Evolutionary conservation across 2,113 vertebrate genomes (phyloP).

Genomic region (Mellivora capensis): DNA sequence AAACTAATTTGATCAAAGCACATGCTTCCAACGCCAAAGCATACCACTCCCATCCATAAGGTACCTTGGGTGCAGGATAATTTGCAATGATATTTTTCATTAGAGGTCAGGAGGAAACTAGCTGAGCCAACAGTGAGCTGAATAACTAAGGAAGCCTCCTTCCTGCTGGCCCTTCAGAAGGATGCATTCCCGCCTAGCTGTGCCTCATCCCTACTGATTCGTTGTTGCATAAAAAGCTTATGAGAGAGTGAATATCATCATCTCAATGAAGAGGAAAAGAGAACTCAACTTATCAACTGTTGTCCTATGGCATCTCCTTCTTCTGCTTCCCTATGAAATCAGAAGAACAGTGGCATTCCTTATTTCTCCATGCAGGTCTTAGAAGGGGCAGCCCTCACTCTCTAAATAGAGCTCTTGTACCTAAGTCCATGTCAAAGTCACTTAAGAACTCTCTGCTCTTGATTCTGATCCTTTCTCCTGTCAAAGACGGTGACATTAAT

Average conservation of each 20-base stretch:
- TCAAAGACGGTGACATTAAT: conserved; percentile 86
- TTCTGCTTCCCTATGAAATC: not conserved
- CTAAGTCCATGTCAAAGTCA: not conserved
- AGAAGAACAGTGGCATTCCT: not conserved
- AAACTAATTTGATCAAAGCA: not conserved
- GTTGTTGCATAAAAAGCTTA: not conserved
- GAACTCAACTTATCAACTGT: not conserved
- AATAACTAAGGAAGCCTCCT: not conserved
- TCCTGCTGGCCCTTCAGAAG: not conserved
- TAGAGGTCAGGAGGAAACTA: not conserved
- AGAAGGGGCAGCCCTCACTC: not conserved
- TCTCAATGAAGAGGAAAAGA: not conserved
- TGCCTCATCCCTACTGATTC: not conserved
- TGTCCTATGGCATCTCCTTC: not conserved
- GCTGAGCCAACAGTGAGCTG: not conserved
- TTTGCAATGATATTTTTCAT: not conserved
- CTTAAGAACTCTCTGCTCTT: conserved; percentile 74
- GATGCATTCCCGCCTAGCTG: not conserved
- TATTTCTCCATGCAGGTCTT: not conserved
- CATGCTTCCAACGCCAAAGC: not conserved
- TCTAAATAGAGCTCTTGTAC: conserved; percentile 20
- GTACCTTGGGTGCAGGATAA: not conserved
- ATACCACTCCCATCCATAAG: not conserved
- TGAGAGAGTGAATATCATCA: not conserved
- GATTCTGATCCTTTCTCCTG: conserved; percentile 78